Evolutionary conservation across 2,888 invertebrate species (phyloP).

Genomic region (Troides oblongomaculatus): DNA sequence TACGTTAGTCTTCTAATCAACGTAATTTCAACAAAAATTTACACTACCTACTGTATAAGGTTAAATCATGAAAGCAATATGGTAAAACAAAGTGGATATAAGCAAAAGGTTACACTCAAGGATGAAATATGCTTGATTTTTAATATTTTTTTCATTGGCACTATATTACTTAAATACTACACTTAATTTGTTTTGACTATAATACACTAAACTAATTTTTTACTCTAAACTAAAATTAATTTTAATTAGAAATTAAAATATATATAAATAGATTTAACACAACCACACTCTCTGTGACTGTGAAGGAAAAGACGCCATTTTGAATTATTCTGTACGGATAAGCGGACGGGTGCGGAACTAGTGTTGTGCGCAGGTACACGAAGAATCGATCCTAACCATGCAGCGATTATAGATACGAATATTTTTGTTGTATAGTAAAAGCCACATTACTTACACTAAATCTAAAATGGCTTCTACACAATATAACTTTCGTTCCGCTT

Average conservation of each 20-base stretch:
- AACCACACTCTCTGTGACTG: conserved; percentile 67
- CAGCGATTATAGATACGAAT: too few relatives aligned
- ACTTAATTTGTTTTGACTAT: conserved; percentile 55
- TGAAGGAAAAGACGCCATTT: conserved; percentile 74
- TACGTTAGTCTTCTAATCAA: conserved; percentile 58
- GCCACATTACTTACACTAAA: too few relatives aligned
- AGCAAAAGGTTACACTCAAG: conserved; percentile 75
- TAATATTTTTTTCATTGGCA: conserved; percentile 56
- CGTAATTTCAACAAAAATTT: conserved; percentile 47
- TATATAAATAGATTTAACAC: conserved; percentile 57
- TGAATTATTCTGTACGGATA: conserved; percentile 70
- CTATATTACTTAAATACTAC: conserved; percentile 60
- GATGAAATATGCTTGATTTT: conserved; percentile 68
- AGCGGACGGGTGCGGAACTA: conserved; percentile 41
- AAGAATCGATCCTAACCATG: conserved; percentile 48
- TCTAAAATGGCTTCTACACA: too few relatives aligned
- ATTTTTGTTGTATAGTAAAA: too few relatives aligned
- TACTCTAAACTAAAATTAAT: conserved; percentile 35
- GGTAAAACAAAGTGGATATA: conserved; percentile 71
- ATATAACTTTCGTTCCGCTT: too few relatives aligned
- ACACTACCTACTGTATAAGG: conserved; percentile 46
- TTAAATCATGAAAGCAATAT: conserved; percentile 63
- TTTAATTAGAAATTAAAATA: conserved; percentile 41
- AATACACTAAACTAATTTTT: conserved; percentile 48
- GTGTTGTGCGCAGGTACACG: conserved; percentile 71